Evolutionary conservation across 1,140 invertebrate species (phyloP), one percentile per base, ranked within the genome.

Genomic region (Bombus huntii): DNA sequence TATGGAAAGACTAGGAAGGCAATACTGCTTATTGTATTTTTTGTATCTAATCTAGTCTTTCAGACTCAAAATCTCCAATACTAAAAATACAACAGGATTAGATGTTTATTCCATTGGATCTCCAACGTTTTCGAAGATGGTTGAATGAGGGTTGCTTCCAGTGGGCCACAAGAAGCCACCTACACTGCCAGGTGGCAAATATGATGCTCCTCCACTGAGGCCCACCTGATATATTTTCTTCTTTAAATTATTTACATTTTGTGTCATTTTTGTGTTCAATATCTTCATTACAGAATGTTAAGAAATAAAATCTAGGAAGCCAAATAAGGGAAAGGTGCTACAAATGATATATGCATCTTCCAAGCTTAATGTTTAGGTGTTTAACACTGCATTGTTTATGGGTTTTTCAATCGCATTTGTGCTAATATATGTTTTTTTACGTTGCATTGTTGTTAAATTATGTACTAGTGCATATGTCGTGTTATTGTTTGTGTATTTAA

Each of bases 81-180:
- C 74, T 90, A 91, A 88, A 68, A 88, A n/a, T 79, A 91, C 44
- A 87, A 90, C 70, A 88, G 73, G 84, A 72, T n/a, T 88, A 79
- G 82, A 80, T 65, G 87, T 82, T 93, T 88, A 94, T 92, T 94
- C 94, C 94, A 94, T 94, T 75, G 93, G 90, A 90, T 94, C 93
- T 39, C 92, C 92, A 77, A 91, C 91, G 82, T 94, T 94, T 91
- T 94, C 94, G 81, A 94, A 94, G 83, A 94, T 94, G 68, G 93
- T 94, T 78, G 94, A 93, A 83, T 94, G 94, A 44, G 94, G 93
- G 89, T 92, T 94, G 91, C 89, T 93, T 86, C 89, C 89, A 77
- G 87, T 88, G 79, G 93, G 92, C 94, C 94, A 94, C 25, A 94
- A 92, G 80, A 94, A 94, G 71, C 93, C 93, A 85, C 93, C 93